These are phyloP conservation scores for Spodoptera exigua DNA, from an alignment of 2,888 invertebrate genomes.

Conservation along the genomic window DNA sequence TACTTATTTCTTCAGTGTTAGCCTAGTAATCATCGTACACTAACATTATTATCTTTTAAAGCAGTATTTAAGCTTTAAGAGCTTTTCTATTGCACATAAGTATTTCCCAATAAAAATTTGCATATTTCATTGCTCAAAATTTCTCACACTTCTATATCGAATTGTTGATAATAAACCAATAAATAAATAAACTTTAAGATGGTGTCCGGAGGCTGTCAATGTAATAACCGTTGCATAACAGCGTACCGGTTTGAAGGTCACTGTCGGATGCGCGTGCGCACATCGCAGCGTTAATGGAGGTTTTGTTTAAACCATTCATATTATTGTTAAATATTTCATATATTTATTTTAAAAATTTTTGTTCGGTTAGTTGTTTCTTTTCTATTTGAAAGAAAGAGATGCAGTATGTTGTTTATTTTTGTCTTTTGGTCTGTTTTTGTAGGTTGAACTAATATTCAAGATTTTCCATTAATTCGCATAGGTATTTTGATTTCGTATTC, in stretches of 20 bases:
- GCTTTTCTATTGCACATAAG: too few relatives aligned
- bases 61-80: too few relatives aligned
- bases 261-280: conserved; percentile 55
- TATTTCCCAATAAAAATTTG: too few relatives aligned
- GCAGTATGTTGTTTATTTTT: too few relatives aligned
- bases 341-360: conserved; percentile 14
- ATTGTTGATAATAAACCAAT: conserved; percentile 2
- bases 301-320: conserved; percentile 37
- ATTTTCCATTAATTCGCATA: too few relatives aligned
- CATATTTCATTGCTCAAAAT: too few relatives aligned
- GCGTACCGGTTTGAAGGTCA: conserved; percentile 61
- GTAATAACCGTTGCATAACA: conserved; percentile 59
- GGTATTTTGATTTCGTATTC: too few relatives aligned
- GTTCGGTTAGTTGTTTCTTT: conserved; percentile 23
- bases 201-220: conserved; percentile 48
- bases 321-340: conserved; percentile 28
- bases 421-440: too few relatives aligned
- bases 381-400: neutral
- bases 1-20: too few relatives aligned
- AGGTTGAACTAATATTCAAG: too few relatives aligned
- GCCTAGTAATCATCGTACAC: too few relatives aligned
- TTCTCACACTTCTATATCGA: neutral
- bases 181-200: conserved; percentile 17
- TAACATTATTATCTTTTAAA: too few relatives aligned
- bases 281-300: conserved; percentile 18